A percentile compares a stretch with the other conserved stretches of the same genome.
Evolutionary conservation across 2,888 invertebrate genomes (phyloP).

Genomic region (Agrenia bidenticulata): DNA sequence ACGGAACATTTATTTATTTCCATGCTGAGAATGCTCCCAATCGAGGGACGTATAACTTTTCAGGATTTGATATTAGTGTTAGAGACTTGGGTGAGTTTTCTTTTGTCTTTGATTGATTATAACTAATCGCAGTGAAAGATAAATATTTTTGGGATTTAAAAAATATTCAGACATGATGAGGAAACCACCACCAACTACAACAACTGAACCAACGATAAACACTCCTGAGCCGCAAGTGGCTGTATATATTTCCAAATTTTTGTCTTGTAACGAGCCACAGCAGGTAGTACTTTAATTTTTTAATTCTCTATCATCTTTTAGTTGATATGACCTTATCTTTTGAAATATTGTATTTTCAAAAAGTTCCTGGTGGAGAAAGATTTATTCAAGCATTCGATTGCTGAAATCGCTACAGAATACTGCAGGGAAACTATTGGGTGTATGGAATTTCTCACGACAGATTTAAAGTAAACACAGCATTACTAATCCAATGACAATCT

Average conservation of each 20-base stretch:
- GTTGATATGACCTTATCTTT: no score
- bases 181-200: constrained; percentile 23
- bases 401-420: constrained; percentile 26
- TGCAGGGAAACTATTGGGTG: constrained; percentile 17
- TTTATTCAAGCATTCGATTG: constrained; percentile 22
- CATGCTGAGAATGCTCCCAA: constrained; percentile 23
- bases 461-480: constrained; percentile 25
- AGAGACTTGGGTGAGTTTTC: constrained; percentile 33
- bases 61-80: constrained; percentile 38
- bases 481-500: no score
- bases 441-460: neutral
- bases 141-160: neutral
- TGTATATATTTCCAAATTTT: constrained; percentile 30
- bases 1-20: constrained; percentile 38
- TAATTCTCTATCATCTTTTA: no score
- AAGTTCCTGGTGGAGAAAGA: constrained; percentile 23
- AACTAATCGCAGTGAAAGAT: neutral
- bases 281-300: constrained; percentile 23
- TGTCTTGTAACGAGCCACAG: constrained; percentile 25
- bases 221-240: constrained; percentile 10
- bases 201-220: constrained; percentile 20
- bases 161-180: constrained; percentile 17
- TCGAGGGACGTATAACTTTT: constrained; percentile 9
- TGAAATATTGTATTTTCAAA: neutral
- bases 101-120: neutral